These are phyloP conservation scores for Rhinolophus sinicus DNA, from an alignment of 2,113 vertebrate species.

Conservation along the genomic window DNA sequence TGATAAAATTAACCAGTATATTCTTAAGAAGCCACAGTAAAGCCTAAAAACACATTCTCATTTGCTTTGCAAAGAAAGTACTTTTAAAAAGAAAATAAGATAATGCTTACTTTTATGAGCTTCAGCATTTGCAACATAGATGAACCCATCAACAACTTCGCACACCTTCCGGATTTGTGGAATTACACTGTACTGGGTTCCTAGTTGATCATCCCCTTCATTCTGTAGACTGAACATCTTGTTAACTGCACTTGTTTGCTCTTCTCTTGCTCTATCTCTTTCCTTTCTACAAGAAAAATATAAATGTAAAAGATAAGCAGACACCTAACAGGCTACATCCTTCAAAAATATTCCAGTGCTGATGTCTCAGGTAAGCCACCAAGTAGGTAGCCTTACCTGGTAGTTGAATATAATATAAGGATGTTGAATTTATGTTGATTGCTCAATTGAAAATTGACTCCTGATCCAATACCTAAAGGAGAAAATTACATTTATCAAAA, in stretches of 20 bases:
- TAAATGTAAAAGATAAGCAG: neutral
- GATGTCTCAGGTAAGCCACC: neutral
- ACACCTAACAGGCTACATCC: neutral
- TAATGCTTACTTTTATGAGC: conserved; percentile 86
- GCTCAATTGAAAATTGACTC: conserved; percentile 89
- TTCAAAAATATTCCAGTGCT: neutral
- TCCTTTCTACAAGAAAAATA: conserved; percentile 88
- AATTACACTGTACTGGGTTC: conserved; percentile 86
- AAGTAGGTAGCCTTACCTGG: conserved; percentile 84
- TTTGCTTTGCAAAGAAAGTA: neutral
- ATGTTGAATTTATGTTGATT: conserved; percentile 90
- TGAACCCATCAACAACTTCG: conserved; percentile 93
- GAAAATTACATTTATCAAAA: conserved; percentile 20
- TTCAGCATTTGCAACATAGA: conserved; percentile 96
- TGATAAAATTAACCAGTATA: conserved; percentile 5
- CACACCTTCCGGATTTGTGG: conserved; percentile 94
- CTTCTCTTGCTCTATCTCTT: conserved; percentile 90
- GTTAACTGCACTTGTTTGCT: conserved; percentile 87
- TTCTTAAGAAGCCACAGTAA: neutral
- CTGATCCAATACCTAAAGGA: conserved; percentile 90
- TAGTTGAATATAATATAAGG: conserved; percentile 89
- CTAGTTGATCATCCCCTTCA: conserved; percentile 80
- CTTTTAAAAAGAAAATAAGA: conserved; percentile 43
- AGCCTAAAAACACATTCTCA: neutral
- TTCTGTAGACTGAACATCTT: conserved; percentile 91